phyloP scores from a whole-genome alignment of 1,140 invertebrate genomes.

The Zaprionus gabonicus region DNA sequence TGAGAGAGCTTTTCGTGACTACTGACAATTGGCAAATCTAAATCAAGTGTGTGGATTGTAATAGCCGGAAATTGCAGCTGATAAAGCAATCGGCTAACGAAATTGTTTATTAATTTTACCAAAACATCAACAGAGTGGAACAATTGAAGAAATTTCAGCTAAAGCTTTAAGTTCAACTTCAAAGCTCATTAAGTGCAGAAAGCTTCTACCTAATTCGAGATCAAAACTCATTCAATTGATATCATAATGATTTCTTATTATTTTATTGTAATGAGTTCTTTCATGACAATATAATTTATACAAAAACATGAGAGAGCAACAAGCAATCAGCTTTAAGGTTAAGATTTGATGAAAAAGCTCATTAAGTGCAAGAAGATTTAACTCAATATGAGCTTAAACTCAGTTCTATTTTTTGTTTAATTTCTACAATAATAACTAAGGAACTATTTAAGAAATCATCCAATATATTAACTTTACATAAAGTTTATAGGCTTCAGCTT shows the following conservation, averaged over 20 bases:
- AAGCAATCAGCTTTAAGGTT: background rate
- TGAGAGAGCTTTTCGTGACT: constrained; percentile 62
- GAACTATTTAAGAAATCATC: too few species aligned
- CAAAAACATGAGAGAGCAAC: too few species aligned
- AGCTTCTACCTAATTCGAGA: background rate
- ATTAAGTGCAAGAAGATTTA: background rate
- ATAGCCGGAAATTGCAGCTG: constrained; percentile 48
- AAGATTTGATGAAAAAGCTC: background rate
- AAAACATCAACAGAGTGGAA: background rate
- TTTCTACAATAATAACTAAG: background rate
- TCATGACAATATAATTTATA: too few species aligned
- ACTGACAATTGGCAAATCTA: constrained; percentile 55
- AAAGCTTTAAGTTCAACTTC: background rate
- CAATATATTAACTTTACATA: too few species aligned
- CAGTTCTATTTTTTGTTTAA: background rate
- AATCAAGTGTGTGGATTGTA: constrained; percentile 18
- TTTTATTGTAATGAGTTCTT: too few species aligned
- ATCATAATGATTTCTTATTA: background rate
- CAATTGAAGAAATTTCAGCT: background rate
- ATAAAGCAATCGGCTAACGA: constrained; percentile 40
- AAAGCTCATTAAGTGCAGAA: background rate
- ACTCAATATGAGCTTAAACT: background rate
- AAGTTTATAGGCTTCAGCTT: too few species aligned
- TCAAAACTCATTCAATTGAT: background rate
- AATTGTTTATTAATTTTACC: constrained; percentile 42